Conservation (phyloP, 2,797 vertebrate species). For the Pangasius macronema region DNA sequence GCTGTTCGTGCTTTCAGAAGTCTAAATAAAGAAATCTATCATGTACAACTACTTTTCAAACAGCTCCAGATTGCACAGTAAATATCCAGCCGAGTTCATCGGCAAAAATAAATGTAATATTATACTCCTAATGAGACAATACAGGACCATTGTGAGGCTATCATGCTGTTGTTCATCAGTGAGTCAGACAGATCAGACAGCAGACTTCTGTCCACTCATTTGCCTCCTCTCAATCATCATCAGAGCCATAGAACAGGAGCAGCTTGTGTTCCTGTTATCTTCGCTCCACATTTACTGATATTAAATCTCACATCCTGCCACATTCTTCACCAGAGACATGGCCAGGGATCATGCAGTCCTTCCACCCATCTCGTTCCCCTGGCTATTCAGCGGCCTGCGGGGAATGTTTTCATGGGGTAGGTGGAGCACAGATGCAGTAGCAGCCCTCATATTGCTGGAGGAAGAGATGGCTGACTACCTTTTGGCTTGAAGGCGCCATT, state of each 20-base stretch:
- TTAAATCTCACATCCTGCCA: slow-evolving; percentile 42
- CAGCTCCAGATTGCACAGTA: slow-evolving; percentile 42
- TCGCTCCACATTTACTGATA: slow-evolving; percentile 21
- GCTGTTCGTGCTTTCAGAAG: slow-evolving; percentile 32
- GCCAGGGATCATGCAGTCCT: slow-evolving; percentile 37
- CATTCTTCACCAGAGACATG: slow-evolving; percentile 26
- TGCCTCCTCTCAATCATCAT: slow-evolving; percentile 25
- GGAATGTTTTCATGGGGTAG: slow-evolving; percentile 56
- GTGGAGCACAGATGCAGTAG: slow-evolving; percentile 62
- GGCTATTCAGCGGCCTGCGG: slow-evolving; percentile 44
- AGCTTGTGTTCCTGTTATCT: slow-evolving; percentile 43
- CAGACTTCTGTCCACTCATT: slow-evolving; percentile 40
- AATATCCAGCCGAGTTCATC: slow-evolving; percentile 38
- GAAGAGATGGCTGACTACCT: slow-evolving; percentile 76
- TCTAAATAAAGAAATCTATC: slow-evolving; percentile 31
- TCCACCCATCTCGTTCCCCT: slow-evolving; percentile 35
- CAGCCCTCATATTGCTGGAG: slow-evolving; percentile 63
- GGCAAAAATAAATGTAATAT: slow-evolving; percentile 32
- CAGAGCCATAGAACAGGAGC: slow-evolving; percentile 22
- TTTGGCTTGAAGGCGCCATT: slow-evolving; percentile 82
- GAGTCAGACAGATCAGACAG: slow-evolving; percentile 42
- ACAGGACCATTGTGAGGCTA: slow-evolving; percentile 30
- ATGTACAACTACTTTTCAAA: slow-evolving; percentile 31
- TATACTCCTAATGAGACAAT: slow-evolving; percentile 37
- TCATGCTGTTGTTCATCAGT: slow-evolving; percentile 45